These are phyloP conservation scores for Dysmachus trigonus DNA, from an alignment of 2,888 invertebrate genomes.

Conservation along the genomic window DNA sequence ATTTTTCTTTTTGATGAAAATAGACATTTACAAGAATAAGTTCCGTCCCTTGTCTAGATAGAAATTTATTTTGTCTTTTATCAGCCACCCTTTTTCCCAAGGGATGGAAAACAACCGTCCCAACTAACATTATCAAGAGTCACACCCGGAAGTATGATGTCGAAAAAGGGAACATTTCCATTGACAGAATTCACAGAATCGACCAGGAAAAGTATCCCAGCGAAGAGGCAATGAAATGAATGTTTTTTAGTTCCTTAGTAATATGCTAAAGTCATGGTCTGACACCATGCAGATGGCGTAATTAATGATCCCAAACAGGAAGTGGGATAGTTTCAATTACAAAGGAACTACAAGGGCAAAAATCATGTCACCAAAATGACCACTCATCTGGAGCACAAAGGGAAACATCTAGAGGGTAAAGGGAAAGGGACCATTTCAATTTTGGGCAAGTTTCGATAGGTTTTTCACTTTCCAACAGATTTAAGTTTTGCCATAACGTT, in stretches of 20 bases:
- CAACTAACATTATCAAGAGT: background rate
- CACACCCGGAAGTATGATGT: background rate
- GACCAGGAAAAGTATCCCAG: background rate
- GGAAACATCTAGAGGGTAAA: background rate
- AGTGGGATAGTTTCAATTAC: background rate
- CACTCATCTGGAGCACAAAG: constrained; percentile 2
- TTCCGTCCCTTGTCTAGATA: background rate
- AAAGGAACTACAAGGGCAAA: background rate
- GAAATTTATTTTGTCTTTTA: background rate
- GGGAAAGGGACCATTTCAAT: background rate
- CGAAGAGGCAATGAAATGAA: background rate
- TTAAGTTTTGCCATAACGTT: background rate
- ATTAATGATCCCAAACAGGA: background rate
- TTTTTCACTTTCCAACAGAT: background rate
- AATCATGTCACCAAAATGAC: constrained; percentile 6
- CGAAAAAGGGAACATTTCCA: background rate
- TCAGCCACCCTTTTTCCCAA: background rate
- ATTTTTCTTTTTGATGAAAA: background rate
- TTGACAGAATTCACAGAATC: background rate
- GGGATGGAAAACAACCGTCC: background rate
- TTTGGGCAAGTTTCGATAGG: background rate
- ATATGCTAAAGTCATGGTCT: background rate
- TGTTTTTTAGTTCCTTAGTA: background rate
- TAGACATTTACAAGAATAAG: background rate
- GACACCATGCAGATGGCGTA: constrained; percentile 1